Conservation (phyloP, 1,140 invertebrate species). For the Drosophila littoralis region DNA sequence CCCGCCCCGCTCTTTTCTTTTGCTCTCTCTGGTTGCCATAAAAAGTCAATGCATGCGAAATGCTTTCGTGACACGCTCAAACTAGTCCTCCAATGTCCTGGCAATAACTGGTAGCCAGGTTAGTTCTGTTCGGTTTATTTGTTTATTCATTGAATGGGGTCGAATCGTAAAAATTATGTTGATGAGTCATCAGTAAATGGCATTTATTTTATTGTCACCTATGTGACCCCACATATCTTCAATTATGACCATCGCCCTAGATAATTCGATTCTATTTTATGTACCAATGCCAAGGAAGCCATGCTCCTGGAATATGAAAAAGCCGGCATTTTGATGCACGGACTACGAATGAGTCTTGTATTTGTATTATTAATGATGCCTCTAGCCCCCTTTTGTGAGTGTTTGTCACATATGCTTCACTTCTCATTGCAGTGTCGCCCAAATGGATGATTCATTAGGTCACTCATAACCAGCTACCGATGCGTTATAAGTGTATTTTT, state of each 20-base stretch:
- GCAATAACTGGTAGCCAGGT: conserved; percentile 16
- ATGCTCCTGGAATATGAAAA: conserved; percentile 51
- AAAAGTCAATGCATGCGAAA: conserved; percentile 84
- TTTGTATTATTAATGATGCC: conserved; percentile 80
- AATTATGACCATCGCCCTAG: conserved; percentile 50
- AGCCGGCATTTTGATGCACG: conserved; percentile 38
- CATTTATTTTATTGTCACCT: conserved; percentile 83
- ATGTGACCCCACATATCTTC: conserved; percentile 45
- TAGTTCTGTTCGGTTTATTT: conserved; percentile 67
- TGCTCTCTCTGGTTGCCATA: conserved; percentile 52
- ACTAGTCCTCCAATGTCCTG: conserved; percentile 47
- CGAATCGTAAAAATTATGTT: conserved; percentile 83
- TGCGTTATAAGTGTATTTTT: conserved; percentile 21
- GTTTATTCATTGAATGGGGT: conserved; percentile 78
- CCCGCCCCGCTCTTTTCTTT: background rate
- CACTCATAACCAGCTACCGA: conserved; percentile 10
- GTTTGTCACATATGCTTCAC: conserved; percentile 17
- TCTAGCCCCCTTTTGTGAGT: background rate
- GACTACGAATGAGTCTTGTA: conserved; percentile 75
- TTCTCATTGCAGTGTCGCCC: background rate
- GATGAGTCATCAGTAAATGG: conserved; percentile 83
- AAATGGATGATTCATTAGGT: conserved; percentile 34
- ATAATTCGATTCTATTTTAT: conserved; percentile 57
- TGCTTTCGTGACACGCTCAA: conserved; percentile 74
- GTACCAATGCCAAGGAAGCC: background rate